Base-by-base conservation (phyloP, 2,888 invertebrate species). In the Apocheima hispidaria region DNA sequence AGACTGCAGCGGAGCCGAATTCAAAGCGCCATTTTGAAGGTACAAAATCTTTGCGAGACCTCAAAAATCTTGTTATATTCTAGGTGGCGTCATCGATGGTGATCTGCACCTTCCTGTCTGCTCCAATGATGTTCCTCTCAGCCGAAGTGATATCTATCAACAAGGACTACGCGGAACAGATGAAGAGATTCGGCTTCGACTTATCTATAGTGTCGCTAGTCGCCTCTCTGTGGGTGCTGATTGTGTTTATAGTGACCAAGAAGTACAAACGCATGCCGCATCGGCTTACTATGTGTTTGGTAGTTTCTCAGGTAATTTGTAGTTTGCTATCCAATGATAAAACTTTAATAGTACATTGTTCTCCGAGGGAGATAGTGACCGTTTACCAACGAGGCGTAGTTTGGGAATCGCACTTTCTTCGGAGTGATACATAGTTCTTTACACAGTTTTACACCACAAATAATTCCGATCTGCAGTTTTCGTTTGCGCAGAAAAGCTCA, bases 1-100 rank as follows among this genome's bases (percentile, higher is more conserved):
- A n/a, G n/a, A n/a, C n/a, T n/a, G n/a, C n/a, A n/a, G n/a, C n/a
- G n/a, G n/a, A n/a, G n/a, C n/a, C n/a, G n/a, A n/a, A n/a, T n/a
- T n/a, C n/a, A n/a, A n/a, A n/a, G n/a, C n/a, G n/a, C n/a, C 12
- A 33, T 12, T 30, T 30, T 7, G 3, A 10, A 4, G n/a, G n/a
- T n/a, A n/a, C 1, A n/a, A n/a, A 5, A n/a, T 26, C 46, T 46
- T 9, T 28, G 9, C 2, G 1, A 30, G 10, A 14, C 26, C 26
- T 20, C 14, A n/a, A 23, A 23, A n/a, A 3, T 4, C 10, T 23
- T 44, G 4, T 14, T 35, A n/a, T 35, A 12, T 51, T 51, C 20
- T n/a, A 98, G 96, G 96, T 98, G 86, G 98, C 98, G 0, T 97
- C 96, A 54, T 96, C 98, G 26, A 97, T 99, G 97, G 98, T 99